A percentile compares a stretch with the other conserved stretches of the same genome.
Conservation (phyloP, 2,797 vertebrate genomes). For the Mycteria americana region DNA sequence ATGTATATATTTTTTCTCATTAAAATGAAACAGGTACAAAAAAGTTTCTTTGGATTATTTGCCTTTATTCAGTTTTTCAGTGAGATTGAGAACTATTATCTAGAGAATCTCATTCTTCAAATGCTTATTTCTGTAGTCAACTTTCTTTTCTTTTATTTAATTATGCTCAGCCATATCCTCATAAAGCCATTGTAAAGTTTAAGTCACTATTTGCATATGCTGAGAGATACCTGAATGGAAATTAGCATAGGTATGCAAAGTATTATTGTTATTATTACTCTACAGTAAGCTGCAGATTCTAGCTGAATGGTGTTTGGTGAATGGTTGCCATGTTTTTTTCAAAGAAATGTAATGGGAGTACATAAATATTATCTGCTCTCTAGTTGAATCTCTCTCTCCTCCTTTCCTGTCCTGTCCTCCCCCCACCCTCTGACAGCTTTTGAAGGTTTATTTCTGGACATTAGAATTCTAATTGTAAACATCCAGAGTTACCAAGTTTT, state of each 20-base stretch:
- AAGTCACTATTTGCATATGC: not conserved
- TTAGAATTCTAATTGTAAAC: not conserved
- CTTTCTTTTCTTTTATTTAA: not conserved
- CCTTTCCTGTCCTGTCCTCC: not conserved
- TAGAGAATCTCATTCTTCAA: not conserved
- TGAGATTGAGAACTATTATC: not conserved
- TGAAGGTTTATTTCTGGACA: not conserved
- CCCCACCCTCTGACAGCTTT: not conserved
- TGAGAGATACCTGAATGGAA: not conserved
- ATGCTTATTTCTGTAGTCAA: not conserved
- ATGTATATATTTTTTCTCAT: not conserved
- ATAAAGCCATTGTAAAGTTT: not conserved
- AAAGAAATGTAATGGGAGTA: not conserved
- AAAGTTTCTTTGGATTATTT: not conserved
- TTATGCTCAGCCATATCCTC: not conserved
- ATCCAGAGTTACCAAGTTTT: not conserved
- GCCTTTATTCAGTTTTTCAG: not conserved
- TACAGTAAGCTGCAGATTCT: not conserved
- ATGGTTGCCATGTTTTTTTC: fast-evolving
- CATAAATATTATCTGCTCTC: not conserved
- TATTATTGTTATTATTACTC: not conserved
- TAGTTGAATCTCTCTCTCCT: not conserved
- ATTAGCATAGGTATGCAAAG: not conserved
- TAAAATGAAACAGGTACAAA: not conserved
- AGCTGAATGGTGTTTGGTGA: not conserved